phyloP scores from a whole-genome alignment of 2,797 vertebrate species.

The Sebastes steindachneri region DNA sequence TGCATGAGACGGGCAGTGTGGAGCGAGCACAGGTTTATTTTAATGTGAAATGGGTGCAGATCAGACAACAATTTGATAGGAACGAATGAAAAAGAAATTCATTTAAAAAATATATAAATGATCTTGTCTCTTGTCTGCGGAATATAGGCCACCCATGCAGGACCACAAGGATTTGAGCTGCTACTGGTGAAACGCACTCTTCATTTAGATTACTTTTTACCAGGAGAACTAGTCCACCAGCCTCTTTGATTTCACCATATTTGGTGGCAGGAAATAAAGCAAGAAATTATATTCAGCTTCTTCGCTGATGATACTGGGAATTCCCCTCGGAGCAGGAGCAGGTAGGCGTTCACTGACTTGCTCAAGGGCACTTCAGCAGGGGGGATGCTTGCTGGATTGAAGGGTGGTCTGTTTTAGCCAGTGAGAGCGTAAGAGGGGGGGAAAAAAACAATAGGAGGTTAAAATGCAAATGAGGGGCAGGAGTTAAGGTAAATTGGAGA shows the following conservation, averaged over 20 bases:
- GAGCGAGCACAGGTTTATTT: neutral
- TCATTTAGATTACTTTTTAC: neutral
- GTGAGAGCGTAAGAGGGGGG: neutral
- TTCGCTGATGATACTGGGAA: neutral
- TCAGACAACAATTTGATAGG: neutral
- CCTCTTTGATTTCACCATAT: neutral
- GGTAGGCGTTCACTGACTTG: neutral
- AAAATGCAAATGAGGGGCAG: conserved; percentile 44
- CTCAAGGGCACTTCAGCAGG: neutral
- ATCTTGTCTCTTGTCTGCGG: neutral
- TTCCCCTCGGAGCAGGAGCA: neutral
- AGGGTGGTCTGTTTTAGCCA: neutral
- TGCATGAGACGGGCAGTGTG: neutral
- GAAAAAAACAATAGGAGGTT: conserved; percentile 26
- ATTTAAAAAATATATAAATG: neutral
- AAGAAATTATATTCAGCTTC: neutral
- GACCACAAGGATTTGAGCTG: conserved; percentile 6
- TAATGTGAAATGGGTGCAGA: neutral
- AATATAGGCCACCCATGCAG: neutral
- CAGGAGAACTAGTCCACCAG: neutral
- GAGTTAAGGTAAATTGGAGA: conserved; percentile 5
- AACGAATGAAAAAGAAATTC: neutral
- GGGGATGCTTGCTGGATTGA: neutral
- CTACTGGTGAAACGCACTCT: neutral
- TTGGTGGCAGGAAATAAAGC: neutral